Conservation (phyloP, 2,113 vertebrate genomes). For the Ictalurus furcatus region DNA sequence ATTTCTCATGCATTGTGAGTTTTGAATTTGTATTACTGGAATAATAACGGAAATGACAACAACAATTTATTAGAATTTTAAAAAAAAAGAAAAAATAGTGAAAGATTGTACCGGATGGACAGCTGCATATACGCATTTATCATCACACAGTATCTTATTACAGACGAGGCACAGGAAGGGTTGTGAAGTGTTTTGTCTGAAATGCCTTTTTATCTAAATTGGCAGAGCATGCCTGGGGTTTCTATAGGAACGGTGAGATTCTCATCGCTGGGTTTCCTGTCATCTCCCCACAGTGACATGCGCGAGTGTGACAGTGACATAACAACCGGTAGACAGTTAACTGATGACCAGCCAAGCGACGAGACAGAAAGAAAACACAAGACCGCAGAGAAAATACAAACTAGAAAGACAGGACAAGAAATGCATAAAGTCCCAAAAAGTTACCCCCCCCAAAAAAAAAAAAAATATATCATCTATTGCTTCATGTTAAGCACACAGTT, state of each 20-base stretch:
- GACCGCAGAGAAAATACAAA: not conserved
- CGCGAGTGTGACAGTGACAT: conserved; percentile 67
- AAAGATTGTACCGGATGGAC: not conserved
- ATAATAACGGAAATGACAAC: not conserved
- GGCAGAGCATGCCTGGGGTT: conserved; percentile 64
- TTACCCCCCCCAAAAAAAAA: not conserved
- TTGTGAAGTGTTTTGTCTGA: conserved; percentile 52
- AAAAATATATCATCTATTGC: not conserved
- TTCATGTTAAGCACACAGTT: not conserved
- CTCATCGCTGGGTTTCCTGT: conserved; percentile 73
- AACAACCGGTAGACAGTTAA: conserved; percentile 74
- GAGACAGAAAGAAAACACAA: conserved; percentile 67
- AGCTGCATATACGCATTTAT: conserved; percentile 2
- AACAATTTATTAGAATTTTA: not conserved
- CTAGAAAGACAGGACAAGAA: not conserved
- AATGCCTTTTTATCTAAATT: conserved; percentile 57
- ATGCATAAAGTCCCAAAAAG: not conserved
- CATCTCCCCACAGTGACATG: conserved; percentile 67
- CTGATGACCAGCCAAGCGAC: conserved; percentile 66
- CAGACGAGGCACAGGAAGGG: not conserved
- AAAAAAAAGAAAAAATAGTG: not conserved
- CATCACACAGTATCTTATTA: not conserved
- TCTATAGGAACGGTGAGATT: conserved; percentile 64
- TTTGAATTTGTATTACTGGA: not conserved
- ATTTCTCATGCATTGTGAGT: not conserved